phyloP scores from a whole-genome alignment of 2,888 invertebrate species.

The Acheta domesticus region DNA sequence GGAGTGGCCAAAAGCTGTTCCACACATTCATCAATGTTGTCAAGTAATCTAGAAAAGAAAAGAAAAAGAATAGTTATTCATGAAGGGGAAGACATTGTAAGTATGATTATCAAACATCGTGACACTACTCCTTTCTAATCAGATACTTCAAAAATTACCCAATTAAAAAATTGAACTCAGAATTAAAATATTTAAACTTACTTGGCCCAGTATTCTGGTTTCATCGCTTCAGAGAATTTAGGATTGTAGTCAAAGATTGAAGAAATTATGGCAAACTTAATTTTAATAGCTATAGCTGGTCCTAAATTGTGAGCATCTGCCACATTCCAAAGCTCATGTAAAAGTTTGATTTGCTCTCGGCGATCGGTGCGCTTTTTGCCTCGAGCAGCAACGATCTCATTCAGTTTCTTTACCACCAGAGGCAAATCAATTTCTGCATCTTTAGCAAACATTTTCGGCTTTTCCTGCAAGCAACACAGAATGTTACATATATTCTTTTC shows the following conservation, averaged over 20 bases:
- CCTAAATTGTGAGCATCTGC: conserved; percentile 85
- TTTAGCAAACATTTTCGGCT: conserved; percentile 97
- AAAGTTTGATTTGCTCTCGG: conserved; percentile 88
- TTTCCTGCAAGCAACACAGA: conserved; percentile 55
- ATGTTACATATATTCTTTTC: no score
- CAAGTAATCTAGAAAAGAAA: conserved; percentile 60
- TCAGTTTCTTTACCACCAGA: conserved; percentile 87
- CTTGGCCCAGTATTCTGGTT: conserved; percentile 90
- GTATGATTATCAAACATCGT: background rate
- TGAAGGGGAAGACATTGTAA: no score
- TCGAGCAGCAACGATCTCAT: conserved; percentile 89
- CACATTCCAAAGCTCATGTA: conserved; percentile 85
- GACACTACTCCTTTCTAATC: background rate
- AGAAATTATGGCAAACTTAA: conserved; percentile 89
- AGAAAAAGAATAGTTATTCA: background rate
- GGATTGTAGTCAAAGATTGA: conserved; percentile 97
- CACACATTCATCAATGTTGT: conserved; percentile 79
- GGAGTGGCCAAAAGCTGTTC: conserved; percentile 69
- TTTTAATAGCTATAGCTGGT: conserved; percentile 82
- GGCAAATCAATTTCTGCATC: conserved; percentile 96
- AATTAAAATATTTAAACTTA: conserved; percentile 44
- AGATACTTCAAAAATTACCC: background rate
- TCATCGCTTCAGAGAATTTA: conserved; percentile 87
- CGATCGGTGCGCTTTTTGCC: conserved; percentile 96
- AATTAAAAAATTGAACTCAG: conserved; percentile 1